phyloP scores from a whole-genome alignment of 2,797 vertebrate genomes.

The Alosa sapidissima region DNA sequence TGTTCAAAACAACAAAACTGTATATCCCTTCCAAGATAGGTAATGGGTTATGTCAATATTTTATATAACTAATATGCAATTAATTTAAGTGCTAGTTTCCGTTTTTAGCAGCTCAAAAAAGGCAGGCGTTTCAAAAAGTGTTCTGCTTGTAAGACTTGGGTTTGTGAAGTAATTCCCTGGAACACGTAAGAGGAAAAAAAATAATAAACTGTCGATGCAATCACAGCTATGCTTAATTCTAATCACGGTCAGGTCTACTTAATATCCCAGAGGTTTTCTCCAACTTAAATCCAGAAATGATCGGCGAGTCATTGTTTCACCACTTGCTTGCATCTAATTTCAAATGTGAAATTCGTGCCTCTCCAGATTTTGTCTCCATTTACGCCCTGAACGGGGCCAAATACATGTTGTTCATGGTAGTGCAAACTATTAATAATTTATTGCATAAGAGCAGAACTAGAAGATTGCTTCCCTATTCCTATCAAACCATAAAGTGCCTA shows the following conservation, averaged over 20 bases:
- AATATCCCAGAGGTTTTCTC: conserved; percentile 1
- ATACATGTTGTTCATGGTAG: conserved; percentile 68
- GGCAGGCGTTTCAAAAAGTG: conserved; percentile 1
- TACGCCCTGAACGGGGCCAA: conserved; percentile 26
- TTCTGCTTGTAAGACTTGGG: conserved; percentile 15
- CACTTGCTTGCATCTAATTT: neutral
- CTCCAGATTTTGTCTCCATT: neutral
- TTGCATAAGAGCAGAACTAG: conserved; percentile 78
- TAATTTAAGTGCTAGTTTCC: neutral
- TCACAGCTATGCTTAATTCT: neutral
- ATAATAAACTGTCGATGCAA: neutral
- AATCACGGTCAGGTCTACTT: neutral
- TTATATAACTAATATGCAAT: neutral
- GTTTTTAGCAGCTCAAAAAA: conserved; percentile 10
- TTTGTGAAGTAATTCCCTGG: neutral
- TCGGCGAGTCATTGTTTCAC: neutral
- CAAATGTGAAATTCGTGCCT: neutral
- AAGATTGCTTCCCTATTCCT: conserved; percentile 53
- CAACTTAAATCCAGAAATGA: conserved; percentile 5
- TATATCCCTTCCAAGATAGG: neutral
- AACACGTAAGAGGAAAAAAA: neutral
- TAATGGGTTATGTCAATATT: neutral
- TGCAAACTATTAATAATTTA: conserved; percentile 78
- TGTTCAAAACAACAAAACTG: neutral
- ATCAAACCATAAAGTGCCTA: conserved; percentile 81